Base-by-base conservation (phyloP, 2,888 invertebrate species). In the Hypomecis punctinalis region DNA sequence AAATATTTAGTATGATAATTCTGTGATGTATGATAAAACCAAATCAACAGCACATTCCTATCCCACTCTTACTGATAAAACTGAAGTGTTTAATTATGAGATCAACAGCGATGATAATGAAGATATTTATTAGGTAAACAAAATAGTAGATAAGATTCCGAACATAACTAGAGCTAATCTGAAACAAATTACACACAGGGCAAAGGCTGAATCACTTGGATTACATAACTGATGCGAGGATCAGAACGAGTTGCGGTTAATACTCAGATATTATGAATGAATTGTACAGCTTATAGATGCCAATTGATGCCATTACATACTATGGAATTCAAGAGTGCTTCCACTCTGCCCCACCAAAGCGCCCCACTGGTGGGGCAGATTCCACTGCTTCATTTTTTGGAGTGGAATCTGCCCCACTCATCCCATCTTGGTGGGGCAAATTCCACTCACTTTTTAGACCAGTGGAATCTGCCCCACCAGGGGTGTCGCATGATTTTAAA, bases 61-160 rank as follows among this genome's bases (percentile, higher is more conserved):
- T 11, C 33, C 10, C 6, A 33, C 9, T 39, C 13, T 5, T 11
- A 37, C 57, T 63, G 53, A 63, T 63, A 63, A 58, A 4, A 37
- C 6, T 54, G 54, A 47, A 65, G 37, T 65, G 42, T 55, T 55
- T 56, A 57, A 61, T 61, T 57, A 65, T 53, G 43, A 65, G 61
- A 65, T 53, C 11, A 43, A 55, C 11, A 39, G 35, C 33, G 23
- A 47, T 23, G 56, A 65, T 61, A 65, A 61, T 42, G 49, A 53
- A 59, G 56, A 47, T 43, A 61, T 65, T 60, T 56, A 61, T 52
- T 23, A 61, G n/a, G 52, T 57, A 65, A 61, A 65, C 61, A 57
- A 52, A 42, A 47, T 35, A 55, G 0, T 7, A 46, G 64, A 60
- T 65, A 65, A 65, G 43, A 60, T 65, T 56, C 60, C 52, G 56